Evolutionary conservation across 2,797 vertebrate genomes (phyloP), one percentile per base, ranked within the genome.

Genomic region (Podarcis lilfordi): DNA sequence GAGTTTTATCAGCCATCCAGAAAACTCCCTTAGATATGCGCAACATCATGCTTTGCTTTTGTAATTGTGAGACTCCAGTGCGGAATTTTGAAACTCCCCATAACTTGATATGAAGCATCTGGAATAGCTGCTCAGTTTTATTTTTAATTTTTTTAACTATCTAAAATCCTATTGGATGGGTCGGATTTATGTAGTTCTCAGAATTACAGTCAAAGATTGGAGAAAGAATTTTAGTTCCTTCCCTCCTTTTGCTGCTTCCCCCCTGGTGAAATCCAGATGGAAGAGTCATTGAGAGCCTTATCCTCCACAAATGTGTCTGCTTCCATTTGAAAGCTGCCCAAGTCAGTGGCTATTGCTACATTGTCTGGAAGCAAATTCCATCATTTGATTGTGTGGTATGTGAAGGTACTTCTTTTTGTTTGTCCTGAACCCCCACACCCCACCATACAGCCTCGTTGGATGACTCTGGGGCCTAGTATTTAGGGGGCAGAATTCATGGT

Each of bases 401-500:
- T 50, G 50, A 50, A 50, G 50, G 50, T 50, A 50, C 50, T 50
- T 50, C 50, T 15, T 50, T 13, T 50, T 50, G 50, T 50, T 50
- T 50, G 50, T 50, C 50, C 13, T 50, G 11, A 50, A 50, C 50
- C 50, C 50, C 45, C 1, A 45, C 10, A 3, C 50, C 50, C 50
- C 13, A 50, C 50, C 50, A 50, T 50, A 50, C 50, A 50, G 50
- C 3, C 15, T 50, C 11, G 4, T 3, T 50, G 50, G 50, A 50
- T 50, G 50, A 50, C 11, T 50, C 50, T 55, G 50, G 50, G 50
- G 50, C 4, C 50, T 55, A 3, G 50, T 55, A 55, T 55, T 55
- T 55, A 55, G 50, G 50, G 50, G 11, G 27, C 21, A 37, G 90
- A 92, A 84, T 71, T 94, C 92, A n/a, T 32, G 10, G 92, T 92